These are phyloP conservation scores for Musca domestica DNA, from an alignment of 1,140 invertebrate genomes.

Conservation along the genomic window DNA sequence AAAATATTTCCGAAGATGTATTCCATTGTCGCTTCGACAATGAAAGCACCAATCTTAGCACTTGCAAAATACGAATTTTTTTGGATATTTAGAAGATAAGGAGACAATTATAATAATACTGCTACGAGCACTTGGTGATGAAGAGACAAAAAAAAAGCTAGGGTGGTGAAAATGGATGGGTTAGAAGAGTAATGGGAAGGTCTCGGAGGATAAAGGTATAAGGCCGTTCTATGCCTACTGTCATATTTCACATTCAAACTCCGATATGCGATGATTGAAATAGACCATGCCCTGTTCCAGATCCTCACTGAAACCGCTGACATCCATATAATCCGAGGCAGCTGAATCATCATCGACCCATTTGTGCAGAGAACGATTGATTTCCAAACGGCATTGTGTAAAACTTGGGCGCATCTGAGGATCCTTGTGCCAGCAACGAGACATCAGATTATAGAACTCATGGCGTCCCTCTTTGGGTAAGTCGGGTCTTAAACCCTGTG, in stretches of 20 bases:
- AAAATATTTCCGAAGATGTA: too few relatives aligned
- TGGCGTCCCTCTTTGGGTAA: constrained; percentile 72
- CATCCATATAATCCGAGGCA: constrained; percentile 71
- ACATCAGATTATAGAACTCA: constrained; percentile 73
- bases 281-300: constrained; percentile 55
- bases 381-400: constrained; percentile 65
- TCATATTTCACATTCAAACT: constrained; percentile 64
- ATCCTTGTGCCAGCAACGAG: constrained; percentile 73
- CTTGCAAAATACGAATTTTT: too few relatives aligned
- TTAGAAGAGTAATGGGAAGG: constrained; percentile 9
- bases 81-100: too few relatives aligned
- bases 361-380: constrained; percentile 56
- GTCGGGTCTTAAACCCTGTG: constrained; percentile 72
- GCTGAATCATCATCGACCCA: constrained; percentile 65
- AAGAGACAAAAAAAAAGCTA: not conserved
- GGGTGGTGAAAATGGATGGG: not conserved
- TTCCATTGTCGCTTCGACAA: too few relatives aligned
- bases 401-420: constrained; percentile 72
- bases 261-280: constrained; percentile 57
- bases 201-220: constrained; percentile 19
- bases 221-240: constrained; percentile 29
- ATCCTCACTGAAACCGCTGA: constrained; percentile 74
- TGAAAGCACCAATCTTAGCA: too few relatives aligned
- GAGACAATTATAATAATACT: constrained; percentile 26
- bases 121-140: constrained; percentile 25